Percentiles rank a stretch among this genome's conserved stretches.
phyloP scores from a whole-genome alignment of 2,888 invertebrate species.

The Sicus ferrugineus region DNA sequence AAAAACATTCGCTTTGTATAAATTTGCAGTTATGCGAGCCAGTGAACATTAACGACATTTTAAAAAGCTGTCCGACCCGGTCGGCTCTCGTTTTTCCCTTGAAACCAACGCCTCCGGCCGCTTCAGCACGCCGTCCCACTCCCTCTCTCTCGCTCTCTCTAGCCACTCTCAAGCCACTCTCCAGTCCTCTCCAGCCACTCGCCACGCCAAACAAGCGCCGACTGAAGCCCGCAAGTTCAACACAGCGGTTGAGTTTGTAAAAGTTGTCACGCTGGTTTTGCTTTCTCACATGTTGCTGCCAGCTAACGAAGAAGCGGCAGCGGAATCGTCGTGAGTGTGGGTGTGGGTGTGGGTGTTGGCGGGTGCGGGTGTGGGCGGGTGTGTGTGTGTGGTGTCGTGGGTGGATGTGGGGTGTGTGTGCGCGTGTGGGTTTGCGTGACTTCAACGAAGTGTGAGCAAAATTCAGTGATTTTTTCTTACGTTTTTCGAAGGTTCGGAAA shows the following conservation, averaged over 20 bases:
- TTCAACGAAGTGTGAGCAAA: too few relatives aligned
- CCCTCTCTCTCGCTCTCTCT: background rate
- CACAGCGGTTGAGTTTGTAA: background rate
- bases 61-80: background rate
- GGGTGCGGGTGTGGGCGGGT: background rate
- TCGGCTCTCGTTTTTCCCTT: too few relatives aligned
- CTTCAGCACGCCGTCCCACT: too few relatives aligned
- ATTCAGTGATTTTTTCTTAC: too few relatives aligned
- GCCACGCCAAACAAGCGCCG: background rate
- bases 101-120: background rate
- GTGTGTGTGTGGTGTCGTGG: background rate
- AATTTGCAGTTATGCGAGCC: background rate
- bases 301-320: background rate
- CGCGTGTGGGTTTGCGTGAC: background rate
- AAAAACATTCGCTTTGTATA: background rate
- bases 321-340: background rate
- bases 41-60: background rate
- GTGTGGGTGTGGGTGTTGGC: background rate
- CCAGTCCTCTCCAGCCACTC: background rate
- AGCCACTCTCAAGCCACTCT: background rate
- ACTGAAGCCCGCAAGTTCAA: background rate
- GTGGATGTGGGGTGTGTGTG: background rate
- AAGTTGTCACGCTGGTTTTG: too few relatives aligned
- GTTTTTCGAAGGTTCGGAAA: too few relatives aligned
- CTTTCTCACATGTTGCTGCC: background rate